These are phyloP conservation scores for Diabrotica balteata DNA, from an alignment of 2,888 invertebrate species.

Conservation along the genomic window DNA sequence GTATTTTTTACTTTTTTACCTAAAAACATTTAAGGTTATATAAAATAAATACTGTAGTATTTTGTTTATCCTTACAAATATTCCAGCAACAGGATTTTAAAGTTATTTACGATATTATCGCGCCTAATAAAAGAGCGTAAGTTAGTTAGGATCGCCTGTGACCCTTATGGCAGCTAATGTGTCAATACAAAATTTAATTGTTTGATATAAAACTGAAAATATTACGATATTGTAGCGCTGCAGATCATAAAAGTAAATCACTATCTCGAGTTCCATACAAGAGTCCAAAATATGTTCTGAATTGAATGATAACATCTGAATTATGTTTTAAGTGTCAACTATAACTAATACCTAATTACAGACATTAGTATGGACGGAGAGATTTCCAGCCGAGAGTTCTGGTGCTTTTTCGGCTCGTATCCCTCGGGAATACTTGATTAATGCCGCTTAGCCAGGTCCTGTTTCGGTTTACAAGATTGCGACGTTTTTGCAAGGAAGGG, in stretches of 20 bases:
- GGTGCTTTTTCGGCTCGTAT: constrained; percentile 34
- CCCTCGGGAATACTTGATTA: constrained; percentile 52
- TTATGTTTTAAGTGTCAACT: constrained; percentile 38
- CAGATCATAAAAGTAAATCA: not conserved
- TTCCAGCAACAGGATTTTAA: no score
- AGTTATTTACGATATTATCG: no score
- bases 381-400: constrained; percentile 32
- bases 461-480: constrained; percentile 52
- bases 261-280: not conserved
- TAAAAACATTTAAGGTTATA: no score
- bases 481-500: constrained; percentile 51
- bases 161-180: no score
- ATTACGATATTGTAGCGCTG: no score
- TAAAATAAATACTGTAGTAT: no score
- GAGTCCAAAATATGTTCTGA: not conserved
- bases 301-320: constrained; percentile 37
- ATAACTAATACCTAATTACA: constrained; percentile 45
- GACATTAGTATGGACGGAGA: constrained; percentile 42
- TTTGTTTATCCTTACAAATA: no score
- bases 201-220: no score
- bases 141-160: no score
- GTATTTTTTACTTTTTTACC: no score
- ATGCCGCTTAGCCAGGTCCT: constrained; percentile 50
- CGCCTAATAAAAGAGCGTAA: no score
- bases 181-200: no score